phyloP scores from a whole-genome alignment of 2,797 vertebrate genomes.

The Dromococcyx pavoninus region DNA sequence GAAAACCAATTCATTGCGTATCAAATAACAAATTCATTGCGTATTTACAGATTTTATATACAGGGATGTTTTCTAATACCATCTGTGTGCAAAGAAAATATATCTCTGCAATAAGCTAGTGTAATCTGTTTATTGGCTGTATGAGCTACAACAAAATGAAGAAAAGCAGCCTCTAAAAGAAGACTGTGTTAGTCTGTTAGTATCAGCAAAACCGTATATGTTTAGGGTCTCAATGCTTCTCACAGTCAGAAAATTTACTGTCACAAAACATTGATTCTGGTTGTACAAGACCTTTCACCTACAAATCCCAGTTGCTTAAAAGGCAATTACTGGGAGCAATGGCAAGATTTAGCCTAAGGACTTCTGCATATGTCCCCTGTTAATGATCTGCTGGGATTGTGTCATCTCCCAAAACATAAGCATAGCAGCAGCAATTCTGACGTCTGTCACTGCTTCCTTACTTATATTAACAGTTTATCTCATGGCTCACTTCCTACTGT shows the following conservation, averaged over 20 bases:
- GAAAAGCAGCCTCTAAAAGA: neutral
- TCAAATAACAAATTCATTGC: neutral
- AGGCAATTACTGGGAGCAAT: slow-evolving; percentile 18
- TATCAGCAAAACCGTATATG: neutral
- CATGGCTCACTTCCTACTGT: neutral
- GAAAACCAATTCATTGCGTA: neutral
- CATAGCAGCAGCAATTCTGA: neutral
- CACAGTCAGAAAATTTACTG: neutral
- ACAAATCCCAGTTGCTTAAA: neutral
- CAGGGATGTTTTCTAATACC: slow-evolving; percentile 5
- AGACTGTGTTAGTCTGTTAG: neutral
- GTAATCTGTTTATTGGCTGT: neutral
- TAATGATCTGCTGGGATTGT: slow-evolving; percentile 26
- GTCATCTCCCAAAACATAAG: neutral
- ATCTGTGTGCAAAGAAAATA: neutral
- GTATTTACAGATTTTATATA: neutral
- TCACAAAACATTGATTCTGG: neutral
- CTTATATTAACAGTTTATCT: slow-evolving; percentile 25
- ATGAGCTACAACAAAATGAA: neutral
- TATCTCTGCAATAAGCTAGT: neutral
- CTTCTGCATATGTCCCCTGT: slow-evolving; percentile 4
- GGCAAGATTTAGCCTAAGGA: slow-evolving; percentile 6
- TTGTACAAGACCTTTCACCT: slow-evolving; percentile 34
- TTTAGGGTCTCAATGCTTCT: neutral
- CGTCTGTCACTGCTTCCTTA: slow-evolving; percentile 5